Evolutionary conservation across 2,797 vertebrate species (phyloP).

Genomic region (Tympanoctomys barrerae): DNA sequence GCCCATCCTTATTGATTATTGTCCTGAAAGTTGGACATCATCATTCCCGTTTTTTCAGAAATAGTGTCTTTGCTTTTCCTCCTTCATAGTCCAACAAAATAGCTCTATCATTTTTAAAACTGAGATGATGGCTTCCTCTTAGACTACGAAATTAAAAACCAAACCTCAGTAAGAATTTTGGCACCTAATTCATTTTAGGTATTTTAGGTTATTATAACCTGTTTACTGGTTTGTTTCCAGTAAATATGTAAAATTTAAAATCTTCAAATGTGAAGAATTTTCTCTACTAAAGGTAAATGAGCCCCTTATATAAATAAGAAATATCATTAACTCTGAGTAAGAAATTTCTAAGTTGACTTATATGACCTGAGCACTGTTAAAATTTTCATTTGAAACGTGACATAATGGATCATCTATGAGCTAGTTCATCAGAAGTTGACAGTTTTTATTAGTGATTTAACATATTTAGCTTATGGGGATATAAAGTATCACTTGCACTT

Average conservation of each 20-base stretch:
- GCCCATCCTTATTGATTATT: background rate
- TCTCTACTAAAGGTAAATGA: background rate
- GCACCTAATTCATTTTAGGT: background rate
- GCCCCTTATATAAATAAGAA: background rate
- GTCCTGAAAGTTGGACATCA: background rate
- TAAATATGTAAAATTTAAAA: constrained; percentile 56
- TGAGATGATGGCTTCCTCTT: background rate
- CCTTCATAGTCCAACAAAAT: background rate
- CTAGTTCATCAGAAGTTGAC: constrained; percentile 63
- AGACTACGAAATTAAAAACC: background rate
- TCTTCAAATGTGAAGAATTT: background rate
- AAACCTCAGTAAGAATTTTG: constrained; percentile 22
- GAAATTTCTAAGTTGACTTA: constrained; percentile 44
- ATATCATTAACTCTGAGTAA: background rate
- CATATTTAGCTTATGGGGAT: constrained; percentile 24
- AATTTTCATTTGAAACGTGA: constrained; percentile 57
- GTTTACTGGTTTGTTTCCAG: background rate
- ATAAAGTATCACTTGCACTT: constrained; percentile 43
- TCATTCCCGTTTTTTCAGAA: background rate
- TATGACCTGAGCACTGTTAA: constrained; percentile 19
- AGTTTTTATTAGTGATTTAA: constrained; percentile 59
- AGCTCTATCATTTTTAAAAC: background rate
- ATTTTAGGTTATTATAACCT: background rate
- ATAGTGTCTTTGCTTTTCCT: background rate
- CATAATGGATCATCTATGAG: constrained; percentile 5